Conservation (phyloP, 2,888 invertebrate species). For the Philaethria dido region DNA sequence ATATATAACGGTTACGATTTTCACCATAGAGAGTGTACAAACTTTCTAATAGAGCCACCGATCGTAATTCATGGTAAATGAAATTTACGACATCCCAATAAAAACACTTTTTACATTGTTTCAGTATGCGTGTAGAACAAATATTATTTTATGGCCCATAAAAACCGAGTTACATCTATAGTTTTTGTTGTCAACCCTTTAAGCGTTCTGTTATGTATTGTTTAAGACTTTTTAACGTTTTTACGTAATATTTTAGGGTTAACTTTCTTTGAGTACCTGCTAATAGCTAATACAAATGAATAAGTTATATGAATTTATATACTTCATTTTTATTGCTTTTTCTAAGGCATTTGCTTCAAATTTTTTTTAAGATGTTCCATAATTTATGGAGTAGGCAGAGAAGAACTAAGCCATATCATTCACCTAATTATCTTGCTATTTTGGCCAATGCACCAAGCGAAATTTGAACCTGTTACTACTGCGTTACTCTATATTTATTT, state of each 20-base stretch:
- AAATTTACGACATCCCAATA: conserved; percentile 18
- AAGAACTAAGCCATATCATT: too few species aligned
- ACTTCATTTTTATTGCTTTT: too few species aligned
- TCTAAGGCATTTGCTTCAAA: too few species aligned
- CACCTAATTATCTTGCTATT: too few species aligned
- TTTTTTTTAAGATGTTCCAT: too few species aligned
- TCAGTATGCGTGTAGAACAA: neutral
- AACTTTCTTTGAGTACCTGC: conserved; percentile 4
- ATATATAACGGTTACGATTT: neutral
- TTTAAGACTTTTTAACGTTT: conserved; percentile 25
- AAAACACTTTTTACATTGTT: conserved; percentile 24
- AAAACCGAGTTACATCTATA: neutral
- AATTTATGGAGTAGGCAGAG: too few species aligned
- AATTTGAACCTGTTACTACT: too few species aligned
- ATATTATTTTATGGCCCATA: conserved; percentile 12
- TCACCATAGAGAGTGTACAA: neutral
- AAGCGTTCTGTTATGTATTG: conserved; percentile 24
- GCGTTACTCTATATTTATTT: neutral
- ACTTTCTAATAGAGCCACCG: neutral
- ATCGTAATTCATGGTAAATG: conserved; percentile 3
- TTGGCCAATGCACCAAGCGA: too few species aligned
- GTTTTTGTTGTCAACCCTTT: conserved; percentile 32
- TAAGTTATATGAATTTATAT: too few species aligned
- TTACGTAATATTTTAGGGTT: conserved; percentile 15
- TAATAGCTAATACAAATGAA: neutral